These are phyloP conservation scores for Agelas oroides DNA, from an alignment of 37 sponge, comb jelly and placozoan species.

Conservation along the genomic window DNA sequence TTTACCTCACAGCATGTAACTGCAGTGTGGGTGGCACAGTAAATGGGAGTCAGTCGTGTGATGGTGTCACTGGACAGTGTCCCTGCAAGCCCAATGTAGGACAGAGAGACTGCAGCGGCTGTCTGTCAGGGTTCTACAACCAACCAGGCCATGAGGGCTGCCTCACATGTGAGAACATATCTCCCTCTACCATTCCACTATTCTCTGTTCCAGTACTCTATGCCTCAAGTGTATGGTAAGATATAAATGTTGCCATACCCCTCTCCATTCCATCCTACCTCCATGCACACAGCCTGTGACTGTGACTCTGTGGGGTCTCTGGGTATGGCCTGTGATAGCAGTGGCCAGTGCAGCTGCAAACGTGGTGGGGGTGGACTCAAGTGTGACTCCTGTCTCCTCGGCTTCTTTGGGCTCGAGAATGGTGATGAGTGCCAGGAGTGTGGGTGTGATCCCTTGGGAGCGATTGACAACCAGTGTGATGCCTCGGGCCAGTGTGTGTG, in stretches of 20 bases:
- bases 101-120: constrained; percentile 11
- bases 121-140: not conserved
- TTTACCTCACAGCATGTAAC: constrained; percentile 11
- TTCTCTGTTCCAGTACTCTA: too few species aligned
- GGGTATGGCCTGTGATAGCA: not conserved
- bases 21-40: constrained; percentile 25
- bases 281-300: not conserved
- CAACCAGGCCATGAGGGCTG: too few species aligned
- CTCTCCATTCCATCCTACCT: too few species aligned
- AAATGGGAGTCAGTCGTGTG: not conserved
- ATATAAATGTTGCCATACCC: too few species aligned
- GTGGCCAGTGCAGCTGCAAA: constrained; percentile 59
- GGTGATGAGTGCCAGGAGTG: constrained; percentile 36
- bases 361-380: constrained; percentile 56
- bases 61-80: constrained; percentile 29
- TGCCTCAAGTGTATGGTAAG: too few species aligned
- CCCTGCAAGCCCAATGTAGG: not conserved
- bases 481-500: constrained; percentile 55
- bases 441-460: not conserved
- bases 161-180: too few species aligned
- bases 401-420: constrained; percentile 28
- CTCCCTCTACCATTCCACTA: too few species aligned
- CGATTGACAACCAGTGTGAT: not conserved
- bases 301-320: constrained; percentile 42
- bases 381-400: constrained; percentile 60